A percentile compares a stretch with the other conserved stretches of the same genome.
Evolutionary conservation across 2,113 vertebrate genomes (phyloP).

Genomic region (Chaetodon auriga): DNA sequence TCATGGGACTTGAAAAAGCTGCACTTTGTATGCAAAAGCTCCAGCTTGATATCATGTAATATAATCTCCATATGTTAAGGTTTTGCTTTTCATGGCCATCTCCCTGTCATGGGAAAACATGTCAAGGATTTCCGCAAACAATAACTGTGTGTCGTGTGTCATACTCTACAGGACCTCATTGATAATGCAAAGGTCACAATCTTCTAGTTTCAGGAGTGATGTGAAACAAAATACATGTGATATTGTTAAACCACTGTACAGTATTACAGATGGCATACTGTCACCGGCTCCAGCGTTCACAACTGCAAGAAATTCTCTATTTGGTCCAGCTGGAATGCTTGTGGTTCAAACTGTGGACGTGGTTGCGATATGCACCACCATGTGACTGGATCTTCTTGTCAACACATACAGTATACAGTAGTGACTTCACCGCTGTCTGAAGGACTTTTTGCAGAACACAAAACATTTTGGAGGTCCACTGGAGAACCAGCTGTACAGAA

Average conservation of each 20-base stretch:
- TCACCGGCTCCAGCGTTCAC: neutral
- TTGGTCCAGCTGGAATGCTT: neutral
- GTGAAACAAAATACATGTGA: neutral
- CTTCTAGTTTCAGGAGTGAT: neutral
- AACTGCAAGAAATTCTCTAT: neutral
- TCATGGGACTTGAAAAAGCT: neutral
- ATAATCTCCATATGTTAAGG: neutral
- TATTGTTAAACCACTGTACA: neutral
- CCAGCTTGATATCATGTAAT: neutral
- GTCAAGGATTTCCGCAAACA: slow-evolving; percentile 1
- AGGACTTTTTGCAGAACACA: neutral
- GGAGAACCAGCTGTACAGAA: neutral
- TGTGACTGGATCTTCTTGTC: neutral
- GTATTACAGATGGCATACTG: neutral
- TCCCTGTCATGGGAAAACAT: neutral
- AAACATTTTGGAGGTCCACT: neutral
- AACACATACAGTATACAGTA: no score
- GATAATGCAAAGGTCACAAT: slow-evolving; percentile 4
- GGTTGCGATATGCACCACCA: neutral
- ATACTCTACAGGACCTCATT: neutral
- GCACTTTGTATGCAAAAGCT: slow-evolving; percentile 19
- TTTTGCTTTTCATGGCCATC: neutral
- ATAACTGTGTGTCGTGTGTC: neutral
- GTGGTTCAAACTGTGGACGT: neutral
- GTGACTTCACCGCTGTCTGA: no score